Evolutionary conservation across 1,140 invertebrate genomes (phyloP).

Genomic region (Hesperophylax magnus): DNA sequence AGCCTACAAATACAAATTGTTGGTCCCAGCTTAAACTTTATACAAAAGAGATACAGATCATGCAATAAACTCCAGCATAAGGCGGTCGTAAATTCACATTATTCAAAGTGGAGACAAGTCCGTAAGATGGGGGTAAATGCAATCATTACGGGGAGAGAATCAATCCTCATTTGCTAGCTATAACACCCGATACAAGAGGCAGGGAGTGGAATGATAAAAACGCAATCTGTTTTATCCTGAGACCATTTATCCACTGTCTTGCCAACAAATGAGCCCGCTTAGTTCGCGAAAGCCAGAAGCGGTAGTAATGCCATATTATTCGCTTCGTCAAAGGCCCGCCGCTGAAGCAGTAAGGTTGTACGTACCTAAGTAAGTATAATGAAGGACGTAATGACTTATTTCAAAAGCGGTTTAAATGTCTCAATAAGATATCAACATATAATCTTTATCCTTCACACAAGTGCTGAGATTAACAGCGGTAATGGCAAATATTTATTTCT

Average conservation of each 20-base stretch:
- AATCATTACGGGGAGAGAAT: conserved; percentile 24
- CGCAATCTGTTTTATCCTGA: conserved; percentile 25
- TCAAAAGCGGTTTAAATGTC: conserved; percentile 42
- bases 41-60: conserved; percentile 24
- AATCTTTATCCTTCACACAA: conserved; percentile 18
- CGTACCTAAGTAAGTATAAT: conserved; percentile 1
- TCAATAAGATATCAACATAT: conserved; percentile 47
- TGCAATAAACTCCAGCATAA: conserved; percentile 19
- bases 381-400: conserved; percentile 46
- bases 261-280: conserved; percentile 41
- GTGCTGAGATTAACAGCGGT: conserved; percentile 18
- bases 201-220: conserved; percentile 29
- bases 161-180: conserved; percentile 42
- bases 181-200: conserved; percentile 14
- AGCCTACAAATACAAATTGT: conserved; percentile 4
- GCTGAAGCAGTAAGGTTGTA: background rate
- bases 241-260: conserved; percentile 42
- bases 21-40: background rate
- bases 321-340: conserved; percentile 29
- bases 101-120: conserved; percentile 29
- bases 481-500: conserved; percentile 25
- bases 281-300: conserved; percentile 36
- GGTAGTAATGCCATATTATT: conserved; percentile 11
- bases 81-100: conserved; percentile 30
- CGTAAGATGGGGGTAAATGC: conserved; percentile 23